Percentiles rank a stretch among this genome's conserved stretches.
These are phyloP conservation scores for Noctua fimbriata DNA, from an alignment of 2,888 invertebrate genomes.

Conservation along the genomic window DNA sequence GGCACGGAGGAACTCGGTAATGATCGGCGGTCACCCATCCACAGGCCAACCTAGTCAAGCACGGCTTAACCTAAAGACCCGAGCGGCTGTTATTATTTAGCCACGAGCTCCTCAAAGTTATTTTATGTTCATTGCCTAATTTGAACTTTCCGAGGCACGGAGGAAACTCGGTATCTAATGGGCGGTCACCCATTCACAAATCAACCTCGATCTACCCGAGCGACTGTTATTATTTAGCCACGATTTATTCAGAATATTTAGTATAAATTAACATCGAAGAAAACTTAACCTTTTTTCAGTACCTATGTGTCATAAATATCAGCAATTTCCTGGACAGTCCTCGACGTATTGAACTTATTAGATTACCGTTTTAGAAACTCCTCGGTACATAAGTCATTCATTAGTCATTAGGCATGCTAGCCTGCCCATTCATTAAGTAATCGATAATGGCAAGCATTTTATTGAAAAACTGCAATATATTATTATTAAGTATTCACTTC, in stretches of 20 bases:
- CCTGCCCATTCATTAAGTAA: slow-evolving; percentile 24
- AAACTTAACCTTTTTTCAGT: background rate
- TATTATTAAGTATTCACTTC: background rate
- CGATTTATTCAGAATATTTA: no score
- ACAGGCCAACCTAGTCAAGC: no score
- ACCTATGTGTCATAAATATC: background rate
- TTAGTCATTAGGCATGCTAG: slow-evolving; percentile 11
- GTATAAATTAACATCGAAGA: background rate
- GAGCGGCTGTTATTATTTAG: no score
- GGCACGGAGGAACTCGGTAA: no score
- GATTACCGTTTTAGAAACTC: slow-evolving; percentile 1
- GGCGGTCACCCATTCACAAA: no score
- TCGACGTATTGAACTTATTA: slow-evolving; percentile 10
- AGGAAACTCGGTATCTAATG: no score
- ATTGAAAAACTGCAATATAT: background rate
- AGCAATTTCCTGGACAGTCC: background rate
- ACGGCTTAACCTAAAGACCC: no score
- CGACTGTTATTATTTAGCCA: no score
- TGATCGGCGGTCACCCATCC: no score
- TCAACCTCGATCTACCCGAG: no score
- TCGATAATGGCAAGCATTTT: slow-evolving; percentile 22
- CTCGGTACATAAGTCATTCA: background rate
- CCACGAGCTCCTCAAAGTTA: no score
- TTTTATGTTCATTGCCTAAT: background rate
- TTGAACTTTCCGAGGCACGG: no score